Evolutionary conservation across 2,888 invertebrate genomes (phyloP).

Genomic region (Azorinus chamasolen): DNA sequence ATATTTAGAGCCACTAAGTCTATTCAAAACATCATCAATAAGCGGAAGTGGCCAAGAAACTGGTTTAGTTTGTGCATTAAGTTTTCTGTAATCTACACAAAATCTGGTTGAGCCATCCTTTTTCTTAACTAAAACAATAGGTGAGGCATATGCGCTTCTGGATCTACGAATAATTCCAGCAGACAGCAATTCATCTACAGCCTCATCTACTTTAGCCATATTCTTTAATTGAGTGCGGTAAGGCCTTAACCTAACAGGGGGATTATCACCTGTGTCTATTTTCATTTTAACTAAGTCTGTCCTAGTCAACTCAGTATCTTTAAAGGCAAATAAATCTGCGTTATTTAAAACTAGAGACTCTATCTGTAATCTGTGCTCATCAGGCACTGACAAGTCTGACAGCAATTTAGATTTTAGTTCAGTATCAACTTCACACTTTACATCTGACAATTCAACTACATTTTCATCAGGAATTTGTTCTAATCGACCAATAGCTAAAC

Average conservation of each 20-base stretch:
- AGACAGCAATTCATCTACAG: neutral
- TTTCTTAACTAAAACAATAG: slow-evolving; percentile 4
- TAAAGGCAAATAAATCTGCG: slow-evolving; percentile 20
- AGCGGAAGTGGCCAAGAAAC: neutral
- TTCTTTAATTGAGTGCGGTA: neutral
- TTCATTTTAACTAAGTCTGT: neutral
- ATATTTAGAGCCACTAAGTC: neutral
- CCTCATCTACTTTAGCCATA: neutral
- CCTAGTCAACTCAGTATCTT: slow-evolving; percentile 3
- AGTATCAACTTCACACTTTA: no score
- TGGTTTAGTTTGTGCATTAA: neutral
- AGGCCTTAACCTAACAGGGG: neutral
- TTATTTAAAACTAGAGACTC: slow-evolving; percentile 12
- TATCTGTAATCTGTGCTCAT: neutral
- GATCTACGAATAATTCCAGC: slow-evolving; percentile 6
- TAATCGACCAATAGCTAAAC: slow-evolving; percentile 7
- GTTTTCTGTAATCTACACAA: slow-evolving; percentile 11
- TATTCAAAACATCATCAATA: slow-evolving; percentile 8
- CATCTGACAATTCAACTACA: neutral
- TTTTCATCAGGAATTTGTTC: neutral
- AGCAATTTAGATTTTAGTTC: no score
- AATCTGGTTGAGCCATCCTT: slow-evolving; percentile 4
- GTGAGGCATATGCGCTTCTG: neutral
- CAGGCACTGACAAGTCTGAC: no score
- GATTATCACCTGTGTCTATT: slow-evolving; percentile 10